Base-by-base conservation (phyloP, 1,140 invertebrate genomes). In the Pogonomyrmex californicus region DNA sequence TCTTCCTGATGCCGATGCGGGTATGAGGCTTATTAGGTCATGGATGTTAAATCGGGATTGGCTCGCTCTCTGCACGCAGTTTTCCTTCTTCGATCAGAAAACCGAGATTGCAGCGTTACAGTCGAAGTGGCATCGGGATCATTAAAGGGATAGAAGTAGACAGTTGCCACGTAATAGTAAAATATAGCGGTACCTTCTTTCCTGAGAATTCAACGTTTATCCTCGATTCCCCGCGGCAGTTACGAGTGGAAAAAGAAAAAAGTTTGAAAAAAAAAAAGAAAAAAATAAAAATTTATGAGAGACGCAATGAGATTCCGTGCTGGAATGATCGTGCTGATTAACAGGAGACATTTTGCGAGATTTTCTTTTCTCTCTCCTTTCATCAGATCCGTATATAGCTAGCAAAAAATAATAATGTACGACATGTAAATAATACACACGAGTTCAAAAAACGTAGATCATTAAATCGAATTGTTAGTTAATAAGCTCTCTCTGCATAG, bases 201-300 rank as follows among this genome's bases (percentile, higher is more conserved):
- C 66, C 5, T 30, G 51, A 36, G 56, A 58, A 44, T 71, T 82
- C 56, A 23, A 14, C 51, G 10, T 71, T 79, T 14, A 65, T 71
- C 66, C 78, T 49, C 38, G 65, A 54, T 51, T 44, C 4, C 41
- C 38, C 12, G 30, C 44, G 14, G 12, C 60, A 33, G 62, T 79
- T 78, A 65, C 36, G 23, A 38, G 3, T 33, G 41, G n/a, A n/a
- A n/a, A n/a, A n/a, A n/a, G n/a, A n/a, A n/a, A n/a, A n/a, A n/a
- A n/a, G 68, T 68, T 51, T 68, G n/a, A n/a, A 58, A n/a, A 23
- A 14, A 44, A n/a, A 4, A 44, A 77, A 6, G 23, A n/a, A n/a
- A n/a, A n/a, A n/a, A n/a, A 14, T 17, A 33, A 14, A 7, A 47
- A 2, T 54, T 75, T 23, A 56, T 23, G 23, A 5, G 0, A 41